Conservation (phyloP, 2,113 vertebrate genomes). For the Hippocampus comes region DNA sequence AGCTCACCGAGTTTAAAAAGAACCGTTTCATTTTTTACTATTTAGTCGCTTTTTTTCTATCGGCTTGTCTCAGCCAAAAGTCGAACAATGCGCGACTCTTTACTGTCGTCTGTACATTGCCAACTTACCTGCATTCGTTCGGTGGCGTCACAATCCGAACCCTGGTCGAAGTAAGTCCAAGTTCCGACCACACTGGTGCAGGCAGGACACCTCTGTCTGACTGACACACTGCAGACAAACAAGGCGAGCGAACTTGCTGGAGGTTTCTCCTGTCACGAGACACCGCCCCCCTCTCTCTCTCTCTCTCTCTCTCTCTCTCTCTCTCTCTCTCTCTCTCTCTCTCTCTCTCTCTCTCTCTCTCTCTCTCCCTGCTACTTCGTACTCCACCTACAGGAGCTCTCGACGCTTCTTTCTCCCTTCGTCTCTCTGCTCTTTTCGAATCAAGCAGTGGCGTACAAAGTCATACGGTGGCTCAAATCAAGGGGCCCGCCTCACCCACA, state of each 20-base stretch:
- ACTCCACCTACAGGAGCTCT: conserved; percentile 16
- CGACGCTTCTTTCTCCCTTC: conserved; percentile 12
- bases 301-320: conserved; percentile 16
- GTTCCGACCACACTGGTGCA: conserved; percentile 46
- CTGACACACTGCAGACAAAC: conserved; percentile 15
- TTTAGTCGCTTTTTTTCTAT: conserved; percentile 10
- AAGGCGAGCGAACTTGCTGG: conserved; percentile 21
- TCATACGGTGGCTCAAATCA: neutral
- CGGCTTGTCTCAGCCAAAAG: conserved; percentile 1
- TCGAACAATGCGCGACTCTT: neutral
- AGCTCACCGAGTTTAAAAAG: conserved; percentile 3
- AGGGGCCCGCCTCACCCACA: neutral
- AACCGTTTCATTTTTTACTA: neutral
- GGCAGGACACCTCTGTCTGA: conserved; percentile 37
- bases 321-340: conserved; percentile 18
- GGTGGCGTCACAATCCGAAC: conserved; percentile 31
- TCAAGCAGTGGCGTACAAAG: neutral
- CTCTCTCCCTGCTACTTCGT: conserved; percentile 4
- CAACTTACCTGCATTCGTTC: conserved; percentile 45
- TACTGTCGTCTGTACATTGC: conserved; percentile 8
- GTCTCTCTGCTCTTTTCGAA: conserved; percentile 1
- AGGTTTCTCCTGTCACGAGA: conserved; percentile 54
- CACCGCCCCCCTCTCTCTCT: conserved; percentile 48
- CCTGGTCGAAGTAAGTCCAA: conserved; percentile 53
- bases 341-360: conserved; percentile 16